Percentiles rank a stretch among this genome's conserved stretches.
phyloP scores from a whole-genome alignment of 2,888 invertebrate species.

The Drosophila paramelanica region DNA sequence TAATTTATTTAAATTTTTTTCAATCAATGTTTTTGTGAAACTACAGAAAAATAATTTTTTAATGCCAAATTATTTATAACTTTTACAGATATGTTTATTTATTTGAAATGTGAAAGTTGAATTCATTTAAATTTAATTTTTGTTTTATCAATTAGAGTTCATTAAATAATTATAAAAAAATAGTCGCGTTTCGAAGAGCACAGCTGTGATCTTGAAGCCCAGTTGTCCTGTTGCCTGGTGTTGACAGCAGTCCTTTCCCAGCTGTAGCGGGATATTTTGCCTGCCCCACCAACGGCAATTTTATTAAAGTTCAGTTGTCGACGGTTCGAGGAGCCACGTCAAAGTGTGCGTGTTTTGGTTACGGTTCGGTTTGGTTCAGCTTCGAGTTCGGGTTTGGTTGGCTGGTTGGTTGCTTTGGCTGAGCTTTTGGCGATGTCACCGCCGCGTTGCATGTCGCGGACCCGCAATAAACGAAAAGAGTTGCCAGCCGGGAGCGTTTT shows the following conservation, averaged over 20 bases:
- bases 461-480: constrained; percentile 64
- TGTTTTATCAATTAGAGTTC: neutral
- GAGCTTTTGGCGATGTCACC: constrained; percentile 77
- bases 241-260: constrained; percentile 2
- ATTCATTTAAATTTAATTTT: neutral
- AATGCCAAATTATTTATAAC: no score
- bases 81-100: no score
- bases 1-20: no score
- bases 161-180: constrained; percentile 14
- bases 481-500: constrained; percentile 19
- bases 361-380: constrained; percentile 26
- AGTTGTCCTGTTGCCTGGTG: neutral
- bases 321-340: constrained; percentile 47
- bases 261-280: neutral
- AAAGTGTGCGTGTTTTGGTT: constrained; percentile 59
- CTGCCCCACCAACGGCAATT: constrained; percentile 2
- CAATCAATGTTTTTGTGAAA: no score
- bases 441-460: constrained; percentile 76
- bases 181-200: neutral
- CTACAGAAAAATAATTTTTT: no score
- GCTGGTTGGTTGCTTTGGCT: constrained; percentile 25
- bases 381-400: neutral
- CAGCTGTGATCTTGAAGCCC: constrained; percentile 2
- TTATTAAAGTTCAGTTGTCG: constrained; percentile 55
- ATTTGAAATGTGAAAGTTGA: neutral